A percentile compares a stretch with the other conserved stretches of the same genome.
These are phyloP conservation scores for Sardinella longiceps DNA, from an alignment of 2,797 vertebrate species.

Conservation along the genomic window DNA sequence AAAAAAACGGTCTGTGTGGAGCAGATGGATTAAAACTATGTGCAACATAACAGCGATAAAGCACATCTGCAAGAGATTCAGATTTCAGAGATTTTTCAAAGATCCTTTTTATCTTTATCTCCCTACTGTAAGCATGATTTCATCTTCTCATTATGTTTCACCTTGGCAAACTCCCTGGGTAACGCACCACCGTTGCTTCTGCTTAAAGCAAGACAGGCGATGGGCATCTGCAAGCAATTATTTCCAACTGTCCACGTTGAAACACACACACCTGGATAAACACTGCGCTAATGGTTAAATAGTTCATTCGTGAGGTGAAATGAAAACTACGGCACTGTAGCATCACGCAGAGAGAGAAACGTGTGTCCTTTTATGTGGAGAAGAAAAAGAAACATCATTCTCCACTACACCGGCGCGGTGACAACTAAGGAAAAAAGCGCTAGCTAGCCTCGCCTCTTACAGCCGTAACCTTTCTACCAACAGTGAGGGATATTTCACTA, in stretches of 20 bases:
- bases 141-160: slow-evolving; percentile 19
- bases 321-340: no score
- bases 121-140: slow-evolving; percentile 4
- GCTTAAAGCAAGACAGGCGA: background rate
- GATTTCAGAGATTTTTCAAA: slow-evolving; percentile 8
- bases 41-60: slow-evolving; percentile 2
- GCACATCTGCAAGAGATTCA: slow-evolving; percentile 2
- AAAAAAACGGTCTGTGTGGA: background rate
- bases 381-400: slow-evolving; percentile 13
- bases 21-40: slow-evolving; percentile 7
- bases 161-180: background rate
- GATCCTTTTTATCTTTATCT: background rate
- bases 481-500: slow-evolving; percentile 16
- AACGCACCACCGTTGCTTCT: background rate
- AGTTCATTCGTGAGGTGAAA: background rate
- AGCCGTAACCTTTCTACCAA: slow-evolving; percentile 18
- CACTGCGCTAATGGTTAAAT: background rate
- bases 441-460: background rate
- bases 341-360: no score
- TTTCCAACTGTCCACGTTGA: background rate
- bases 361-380: background rate
- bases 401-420: background rate
- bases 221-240: background rate
- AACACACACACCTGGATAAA: background rate
- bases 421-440: background rate